Percentiles rank a stretch among this genome's conserved stretches.
These are phyloP conservation scores for Scaptomyza reducta DNA, from an alignment of 2,888 invertebrate genomes.

Conservation along the genomic window DNA sequence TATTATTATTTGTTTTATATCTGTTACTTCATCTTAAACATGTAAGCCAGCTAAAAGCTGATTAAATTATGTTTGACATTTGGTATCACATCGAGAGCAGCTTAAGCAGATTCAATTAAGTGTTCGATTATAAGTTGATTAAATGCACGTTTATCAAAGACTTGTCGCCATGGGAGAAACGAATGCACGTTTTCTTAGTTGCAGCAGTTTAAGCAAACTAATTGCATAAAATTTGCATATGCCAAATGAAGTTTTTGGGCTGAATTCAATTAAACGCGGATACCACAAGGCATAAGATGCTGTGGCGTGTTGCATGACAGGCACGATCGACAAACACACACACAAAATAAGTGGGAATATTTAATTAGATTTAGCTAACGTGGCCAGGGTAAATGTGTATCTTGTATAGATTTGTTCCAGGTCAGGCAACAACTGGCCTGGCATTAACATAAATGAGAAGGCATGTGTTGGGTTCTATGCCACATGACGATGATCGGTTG, in stretches of 20 bases:
- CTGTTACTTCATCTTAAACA: not conserved
- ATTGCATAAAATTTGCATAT: constrained; percentile 72
- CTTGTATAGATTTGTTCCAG: constrained; percentile 49
- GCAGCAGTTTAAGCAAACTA: constrained; percentile 22
- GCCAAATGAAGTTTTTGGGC: constrained; percentile 38
- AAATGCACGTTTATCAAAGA: constrained; percentile 11
- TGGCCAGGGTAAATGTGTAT: constrained; percentile 24
- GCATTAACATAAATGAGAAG: constrained; percentile 18
- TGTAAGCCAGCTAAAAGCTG: not conserved
- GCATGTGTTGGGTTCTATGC: constrained; percentile 13
- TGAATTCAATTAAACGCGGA: constrained; percentile 44
- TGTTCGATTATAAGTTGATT: constrained; percentile 16
- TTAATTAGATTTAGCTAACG: constrained; percentile 45
- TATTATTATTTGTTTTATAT: no score
- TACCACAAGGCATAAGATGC: constrained; percentile 25
- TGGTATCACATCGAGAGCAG: not conserved
- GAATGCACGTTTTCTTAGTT: constrained; percentile 46
- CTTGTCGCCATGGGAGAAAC: constrained; percentile 26
- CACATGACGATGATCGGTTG: constrained; percentile 40
- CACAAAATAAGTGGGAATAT: constrained; percentile 5
- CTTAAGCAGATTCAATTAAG: not conserved
- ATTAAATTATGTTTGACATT: not conserved
- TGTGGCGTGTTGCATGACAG: constrained; percentile 44
- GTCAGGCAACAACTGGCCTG: constrained; percentile 39
- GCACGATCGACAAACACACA: constrained; percentile 15